Evolutionary conservation across 2,797 vertebrate species (phyloP), one percentile per base, ranked within the genome.

Genomic region (Holocentrus rufus): DNA sequence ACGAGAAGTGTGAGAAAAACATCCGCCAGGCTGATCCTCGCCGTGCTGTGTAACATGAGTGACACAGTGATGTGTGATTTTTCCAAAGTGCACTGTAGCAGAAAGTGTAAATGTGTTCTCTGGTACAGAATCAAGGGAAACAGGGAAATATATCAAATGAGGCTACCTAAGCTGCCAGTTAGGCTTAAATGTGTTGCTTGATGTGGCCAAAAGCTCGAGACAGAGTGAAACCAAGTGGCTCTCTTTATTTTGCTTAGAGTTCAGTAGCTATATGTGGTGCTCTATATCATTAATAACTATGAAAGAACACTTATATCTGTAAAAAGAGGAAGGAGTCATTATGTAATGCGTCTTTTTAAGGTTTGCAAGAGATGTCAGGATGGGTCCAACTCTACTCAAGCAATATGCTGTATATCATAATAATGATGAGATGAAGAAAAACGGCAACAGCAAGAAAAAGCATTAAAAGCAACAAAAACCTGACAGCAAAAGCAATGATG

Each of bases 1-100:
- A 75, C 7, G 44, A 74, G 67, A 81, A 76, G 69, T 72, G 77
- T 78, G 55, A 52, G 72, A 65, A 76, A 81, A 72, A 71, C 50
- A 70, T 77, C 65, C 62, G 1, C 20, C 22, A 1, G 49, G 42
- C 20, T 64, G 61, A 55, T 42, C 61, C 59, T 70, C 23, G 4
- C 52, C 36, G 57, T 30, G 7, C 20, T 55, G 36, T 6, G 44
- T 42, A 76, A 66, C 66, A 34, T 30, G 64, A 72, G 17, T 1
- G 7, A 66, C 56, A 71, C 10, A 13, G 13, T 18, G 49, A 70
- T 76, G 8, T 61, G 59, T 49, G 61, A 59, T 65, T 59, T 60
- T 65, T 68, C 8, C 23, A 22, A 55, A 65, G 20, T 62, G 57
- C 54, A 25, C 54, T 46, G 30, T 5, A 58, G 75, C 44, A 65